Evolutionary conservation across 2,797 vertebrate genomes (phyloP), one percentile per base, ranked within the genome.

Genomic region (Acrossocheilus wenchowensis): DNA sequence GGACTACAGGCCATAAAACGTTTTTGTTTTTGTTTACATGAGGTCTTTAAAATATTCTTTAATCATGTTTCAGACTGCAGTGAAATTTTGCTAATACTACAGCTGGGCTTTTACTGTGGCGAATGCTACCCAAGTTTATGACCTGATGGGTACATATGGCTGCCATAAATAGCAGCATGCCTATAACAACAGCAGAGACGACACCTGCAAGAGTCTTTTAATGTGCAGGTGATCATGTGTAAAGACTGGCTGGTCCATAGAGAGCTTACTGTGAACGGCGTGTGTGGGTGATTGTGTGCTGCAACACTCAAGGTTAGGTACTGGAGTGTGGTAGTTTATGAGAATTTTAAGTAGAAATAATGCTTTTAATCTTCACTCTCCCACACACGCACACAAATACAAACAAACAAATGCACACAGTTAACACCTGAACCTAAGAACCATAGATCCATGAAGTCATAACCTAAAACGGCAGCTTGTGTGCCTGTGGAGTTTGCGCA

Each of bases 101-200:
- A 62, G 36, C 72, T 62, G 43, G 36, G 64, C 45, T 23, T 48
- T 85, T 52, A 68, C 45, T 68, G 52, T 43, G 62, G 48, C 19
- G 2, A 81, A 85, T 48, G 43, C 50, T 68, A 73, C 68, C 78
- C 43, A 64, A 26, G 87, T 73, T 60, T 82, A 89, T 79, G 11
- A 57, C 45, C 66, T 69, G 68, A 72, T 82, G 75, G 74, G 82
- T 75, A 75, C 72, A 74, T 75, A 41, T 34, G 82, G 7, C 36
- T 72, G 85, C 89, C 82, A 89, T 84, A 89, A 89, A 90, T 88
- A 88, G 87, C 82, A 66, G 21, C 43, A 82, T 12, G 78, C 23
- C 54, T 81, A 54, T 62, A 64, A 39, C 66, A 68, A 86, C 68
- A 79, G 88, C 86, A 81, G 54, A 85, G 79, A 87, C 68, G 79